Base-by-base conservation (phyloP, 2,113 vertebrate genomes). In the Copsychus sechellarum region DNA sequence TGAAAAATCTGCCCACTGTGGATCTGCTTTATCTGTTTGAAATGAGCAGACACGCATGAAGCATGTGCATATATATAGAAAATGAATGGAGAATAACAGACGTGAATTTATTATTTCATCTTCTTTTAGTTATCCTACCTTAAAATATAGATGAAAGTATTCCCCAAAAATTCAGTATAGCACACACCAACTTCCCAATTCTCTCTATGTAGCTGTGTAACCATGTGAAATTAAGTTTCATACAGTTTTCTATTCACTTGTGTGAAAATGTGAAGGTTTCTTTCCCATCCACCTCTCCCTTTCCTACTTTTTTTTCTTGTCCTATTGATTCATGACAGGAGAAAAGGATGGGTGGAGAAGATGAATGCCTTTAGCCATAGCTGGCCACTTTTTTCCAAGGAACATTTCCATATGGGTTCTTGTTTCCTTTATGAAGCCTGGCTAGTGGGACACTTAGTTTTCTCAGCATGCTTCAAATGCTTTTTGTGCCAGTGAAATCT, bases 221-320 rank as follows among this genome's bases (percentile, higher is more conserved):
- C 40, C 14, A 1, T 9, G 6, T 66, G 31, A 82, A 94, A 85
- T 94, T 23, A 43, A 11, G n/a, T 72, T 82, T 76, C 5, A 8
- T 58, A 18, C 18, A 11, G 3, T 71, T 66, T 86, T 67, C 54
- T 78, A 0, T 31, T 83, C 20, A 28, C 8, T 67, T 50, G 11
- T 2, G 8, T 57, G 48, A 15, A 40, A 54, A 47, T 2, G 3
- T 47, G 38, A 86, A 83, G 22, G 12, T 29, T 57, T 53, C 9
- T 17, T 24, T 7, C 11, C 3, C 20, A 6, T 31, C 24, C 24
- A 31, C 9, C 4, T 31, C 5, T 23, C 2, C 3, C 7, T n/a
- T 53, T 10, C 24, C 28, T 9, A 9, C 6, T 9, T 42, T 17
- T 50, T 48, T 91, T 86, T 38, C 5, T 87, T 56, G 16, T 73